Evolutionary conservation across 2,888 invertebrate species (phyloP).

Genomic region (Drosophila setosimentum): DNA sequence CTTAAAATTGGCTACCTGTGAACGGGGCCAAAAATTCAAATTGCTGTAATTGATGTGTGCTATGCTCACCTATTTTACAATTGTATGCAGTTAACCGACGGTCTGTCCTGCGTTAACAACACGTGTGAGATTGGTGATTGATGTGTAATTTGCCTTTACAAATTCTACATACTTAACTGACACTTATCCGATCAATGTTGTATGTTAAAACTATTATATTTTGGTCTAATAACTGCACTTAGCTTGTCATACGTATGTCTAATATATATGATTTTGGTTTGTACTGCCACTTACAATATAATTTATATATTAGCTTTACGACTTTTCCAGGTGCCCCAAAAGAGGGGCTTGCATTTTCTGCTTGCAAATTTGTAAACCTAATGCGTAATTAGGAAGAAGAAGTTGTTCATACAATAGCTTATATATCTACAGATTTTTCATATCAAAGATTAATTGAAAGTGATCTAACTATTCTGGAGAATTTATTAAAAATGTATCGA

Average conservation of each 20-base stretch:
- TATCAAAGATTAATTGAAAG: not conserved
- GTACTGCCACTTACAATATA: not conserved
- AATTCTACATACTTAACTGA: conserved; percentile 9
- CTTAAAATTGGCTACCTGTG: conserved; percentile 50
- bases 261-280: not conserved
- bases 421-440: not conserved
- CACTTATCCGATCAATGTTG: conserved; percentile 32
- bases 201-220: conserved; percentile 16
- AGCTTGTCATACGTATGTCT: not conserved
- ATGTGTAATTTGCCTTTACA: conserved; percentile 49
- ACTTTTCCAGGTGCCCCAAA: too few relatives aligned
- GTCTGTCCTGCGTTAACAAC: conserved; percentile 53
- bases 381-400: not conserved
- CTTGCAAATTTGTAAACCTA: not conserved
- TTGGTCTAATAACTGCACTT: conserved; percentile 2
- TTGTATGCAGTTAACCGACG: conserved; percentile 20
- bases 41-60: conserved; percentile 55
- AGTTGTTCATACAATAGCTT: not conserved
- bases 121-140: conserved; percentile 65
- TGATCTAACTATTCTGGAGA: not conserved
- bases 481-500: not conserved
- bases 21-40: conserved; percentile 36
- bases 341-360: too few relatives aligned
- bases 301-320: not conserved
- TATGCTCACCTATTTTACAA: conserved; percentile 9